Evolutionary conservation across 2,888 invertebrate species (phyloP).

Genomic region (Pilophorus perplexus): DNA sequence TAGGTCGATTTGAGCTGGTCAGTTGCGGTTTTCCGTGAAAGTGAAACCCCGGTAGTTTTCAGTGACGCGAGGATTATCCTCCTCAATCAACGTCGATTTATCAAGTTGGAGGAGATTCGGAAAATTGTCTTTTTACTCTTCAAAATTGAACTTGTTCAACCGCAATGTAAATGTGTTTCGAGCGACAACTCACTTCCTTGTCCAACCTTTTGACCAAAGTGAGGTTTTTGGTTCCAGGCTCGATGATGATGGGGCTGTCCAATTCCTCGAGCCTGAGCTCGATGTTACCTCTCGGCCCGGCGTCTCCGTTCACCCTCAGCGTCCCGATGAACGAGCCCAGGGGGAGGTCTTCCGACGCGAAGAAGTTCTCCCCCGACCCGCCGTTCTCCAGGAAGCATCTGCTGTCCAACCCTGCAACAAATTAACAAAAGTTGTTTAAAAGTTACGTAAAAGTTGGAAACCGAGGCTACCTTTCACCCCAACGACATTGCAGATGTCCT

Average conservation of each 20-base stretch:
- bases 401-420: conserved; percentile 61
- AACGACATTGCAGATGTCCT: background rate
- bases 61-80: too few species aligned
- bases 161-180: too few species aligned
- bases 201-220: conserved; percentile 75
- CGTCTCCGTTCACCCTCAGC: conserved; percentile 77
- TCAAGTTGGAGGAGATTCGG: too few species aligned
- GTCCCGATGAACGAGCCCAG: conserved; percentile 77
- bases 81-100: too few species aligned
- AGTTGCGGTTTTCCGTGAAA: too few species aligned
- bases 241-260: conserved; percentile 75
- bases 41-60: too few species aligned
- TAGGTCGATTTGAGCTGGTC: too few species aligned
- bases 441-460: background rate
- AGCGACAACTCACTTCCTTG: too few species aligned
- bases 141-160: too few species aligned
- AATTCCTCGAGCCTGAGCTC: conserved; percentile 73
- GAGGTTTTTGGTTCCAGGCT: conserved; percentile 74
- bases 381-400: conserved; percentile 87
- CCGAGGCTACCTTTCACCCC: background rate
- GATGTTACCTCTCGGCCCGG: conserved; percentile 71
- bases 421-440: background rate
- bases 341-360: conserved; percentile 80
- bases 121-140: too few species aligned
- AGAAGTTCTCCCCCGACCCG: conserved; percentile 86